Conservation (phyloP, 2,797 vertebrate genomes). For the Neomorphus geoffroyi region DNA sequence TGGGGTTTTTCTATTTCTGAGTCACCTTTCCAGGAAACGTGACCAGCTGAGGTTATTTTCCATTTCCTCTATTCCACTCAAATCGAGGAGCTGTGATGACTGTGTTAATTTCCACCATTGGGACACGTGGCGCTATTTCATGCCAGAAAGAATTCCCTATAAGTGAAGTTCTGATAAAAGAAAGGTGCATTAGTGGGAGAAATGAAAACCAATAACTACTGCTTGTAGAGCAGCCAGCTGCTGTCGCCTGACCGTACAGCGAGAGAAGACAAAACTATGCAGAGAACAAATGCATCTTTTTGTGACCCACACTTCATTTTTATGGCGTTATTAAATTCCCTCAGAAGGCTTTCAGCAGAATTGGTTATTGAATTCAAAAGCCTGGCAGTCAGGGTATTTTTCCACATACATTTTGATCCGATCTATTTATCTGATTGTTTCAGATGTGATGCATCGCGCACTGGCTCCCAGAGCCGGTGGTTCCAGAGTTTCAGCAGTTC, state of each 20-base stretch:
- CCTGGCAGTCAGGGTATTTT: constrained; percentile 14
- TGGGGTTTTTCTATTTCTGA: not conserved
- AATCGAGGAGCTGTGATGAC: not conserved
- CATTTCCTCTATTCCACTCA: not conserved
- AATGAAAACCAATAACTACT: not conserved
- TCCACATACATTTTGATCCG: constrained; percentile 16
- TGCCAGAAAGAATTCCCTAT: not conserved
- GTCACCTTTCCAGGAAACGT: not conserved
- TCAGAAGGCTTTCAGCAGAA: constrained; percentile 36
- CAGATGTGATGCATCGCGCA: not conserved
- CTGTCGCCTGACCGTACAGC: not conserved
- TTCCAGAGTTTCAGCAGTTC: not conserved
- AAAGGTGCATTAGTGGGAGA: not conserved
- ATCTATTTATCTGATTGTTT: constrained; percentile 28
- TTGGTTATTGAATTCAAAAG: constrained; percentile 44
- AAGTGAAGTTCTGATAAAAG: not conserved
- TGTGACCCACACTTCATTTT: constrained; percentile 43
- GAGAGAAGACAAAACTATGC: constrained; percentile 1
- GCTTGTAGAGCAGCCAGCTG: not conserved
- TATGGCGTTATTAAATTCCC: not conserved
- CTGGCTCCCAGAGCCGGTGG: not conserved
- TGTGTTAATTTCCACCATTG: not conserved
- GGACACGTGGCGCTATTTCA: not conserved
- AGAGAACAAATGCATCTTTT: constrained; percentile 42
- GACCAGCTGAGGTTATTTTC: not conserved